phyloP scores from a whole-genome alignment of 2,888 invertebrate species.

The Dryomyza anilis region DNA sequence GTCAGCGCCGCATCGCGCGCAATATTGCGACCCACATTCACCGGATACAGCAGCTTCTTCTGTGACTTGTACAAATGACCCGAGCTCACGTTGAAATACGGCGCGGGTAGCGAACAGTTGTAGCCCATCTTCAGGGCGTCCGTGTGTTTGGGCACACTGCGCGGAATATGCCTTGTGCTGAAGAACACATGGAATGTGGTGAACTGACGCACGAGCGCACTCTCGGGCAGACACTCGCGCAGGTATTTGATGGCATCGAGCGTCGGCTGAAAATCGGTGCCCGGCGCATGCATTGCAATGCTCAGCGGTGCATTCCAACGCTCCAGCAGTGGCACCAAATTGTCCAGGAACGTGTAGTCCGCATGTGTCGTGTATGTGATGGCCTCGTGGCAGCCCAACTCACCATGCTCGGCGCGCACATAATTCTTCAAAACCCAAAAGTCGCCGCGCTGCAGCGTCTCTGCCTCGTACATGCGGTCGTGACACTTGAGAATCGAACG shows the following conservation, averaged over 20 bases:
- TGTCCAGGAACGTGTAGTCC: constrained; percentile 89
- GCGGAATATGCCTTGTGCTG: constrained; percentile 83
- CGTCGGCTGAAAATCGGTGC: constrained; percentile 78
- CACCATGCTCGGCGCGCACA: constrained; percentile 73
- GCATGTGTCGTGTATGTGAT: constrained; percentile 93
- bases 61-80: constrained; percentile 77
- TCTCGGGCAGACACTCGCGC: constrained; percentile 73
- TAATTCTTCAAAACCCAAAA: constrained; percentile 91
- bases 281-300: constrained; percentile 86
- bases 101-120: constrained; percentile 75
- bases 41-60: constrained; percentile 84
- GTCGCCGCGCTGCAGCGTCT: constrained; percentile 75
- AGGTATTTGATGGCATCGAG: constrained; percentile 81
- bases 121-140: constrained; percentile 68
- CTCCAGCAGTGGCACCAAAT: constrained; percentile 81
- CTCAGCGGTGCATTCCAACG: constrained; percentile 89
- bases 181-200: constrained; percentile 91
- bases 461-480: constrained; percentile 67
- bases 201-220: constrained; percentile 73
- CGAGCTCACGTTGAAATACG: constrained; percentile 70
- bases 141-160: constrained; percentile 70
- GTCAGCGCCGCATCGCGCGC: constrained; percentile 83
- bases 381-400: constrained; percentile 77
- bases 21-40: constrained; percentile 89
- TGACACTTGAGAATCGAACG: constrained; percentile 66